These are phyloP conservation scores for Rousettus madagascariensis DNA, from an alignment of 2,797 vertebrate species.

Conservation along the genomic window DNA sequence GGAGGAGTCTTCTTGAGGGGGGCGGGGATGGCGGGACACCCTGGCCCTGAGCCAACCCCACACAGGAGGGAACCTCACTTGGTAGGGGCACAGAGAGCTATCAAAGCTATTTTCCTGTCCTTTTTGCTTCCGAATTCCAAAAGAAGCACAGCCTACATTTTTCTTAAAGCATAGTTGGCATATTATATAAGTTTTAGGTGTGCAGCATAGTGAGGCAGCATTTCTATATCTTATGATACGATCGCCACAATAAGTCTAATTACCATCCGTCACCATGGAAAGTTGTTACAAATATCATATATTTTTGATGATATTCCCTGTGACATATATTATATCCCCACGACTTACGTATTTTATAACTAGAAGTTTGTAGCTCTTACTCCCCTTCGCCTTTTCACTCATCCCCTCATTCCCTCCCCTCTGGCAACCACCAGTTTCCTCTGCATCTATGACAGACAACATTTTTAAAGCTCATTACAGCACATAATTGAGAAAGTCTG, in stretches of 20 bases:
- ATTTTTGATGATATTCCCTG: background rate
- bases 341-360: background rate
- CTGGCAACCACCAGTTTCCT: background rate
- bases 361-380: background rate
- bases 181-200: background rate
- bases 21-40: background rate
- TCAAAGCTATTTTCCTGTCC: background rate
- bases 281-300: background rate
- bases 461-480: background rate
- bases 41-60: background rate
- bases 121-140: background rate
- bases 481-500: slow-evolving; percentile 34
- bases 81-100: background rate
- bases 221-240: background rate
- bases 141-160: background rate
- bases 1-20: background rate
- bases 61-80: background rate
- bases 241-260: background rate
- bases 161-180: background rate
- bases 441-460: background rate
- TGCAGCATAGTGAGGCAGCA: background rate
- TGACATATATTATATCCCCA: background rate
- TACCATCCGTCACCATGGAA: background rate
- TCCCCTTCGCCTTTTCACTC: background rate
- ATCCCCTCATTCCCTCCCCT: background rate